A percentile compares a stretch with the other conserved stretches of the same genome.
Evolutionary conservation across 2,113 vertebrate genomes (phyloP).

Genomic region (Syngnathus scovelli): DNA sequence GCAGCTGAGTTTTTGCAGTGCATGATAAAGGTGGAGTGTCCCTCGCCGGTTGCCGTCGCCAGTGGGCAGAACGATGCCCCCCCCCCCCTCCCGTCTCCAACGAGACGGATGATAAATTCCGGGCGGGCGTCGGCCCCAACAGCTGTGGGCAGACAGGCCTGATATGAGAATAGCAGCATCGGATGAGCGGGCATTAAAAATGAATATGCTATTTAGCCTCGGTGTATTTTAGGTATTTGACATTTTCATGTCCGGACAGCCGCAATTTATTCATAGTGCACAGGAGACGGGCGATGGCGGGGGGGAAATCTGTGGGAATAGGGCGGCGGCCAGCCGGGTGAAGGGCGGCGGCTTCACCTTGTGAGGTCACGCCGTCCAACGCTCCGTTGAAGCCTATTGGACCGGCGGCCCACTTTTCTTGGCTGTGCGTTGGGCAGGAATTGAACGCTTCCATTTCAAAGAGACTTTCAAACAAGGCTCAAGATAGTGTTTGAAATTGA

Average conservation of each 20-base stretch:
- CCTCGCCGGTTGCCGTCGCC: slow-evolving; percentile 21
- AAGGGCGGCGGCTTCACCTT: slow-evolving; percentile 41
- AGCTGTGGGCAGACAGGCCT: slow-evolving; percentile 81
- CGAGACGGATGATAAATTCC: slow-evolving; percentile 78
- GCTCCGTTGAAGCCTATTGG: too few species aligned
- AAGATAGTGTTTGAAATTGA: too few species aligned
- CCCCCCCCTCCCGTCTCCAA: slow-evolving; percentile 40
- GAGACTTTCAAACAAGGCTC: too few species aligned
- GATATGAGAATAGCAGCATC: slow-evolving; percentile 84
- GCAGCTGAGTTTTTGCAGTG: background rate
- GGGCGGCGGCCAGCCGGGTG: slow-evolving; percentile 16
- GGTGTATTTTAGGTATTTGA: slow-evolving; percentile 85
- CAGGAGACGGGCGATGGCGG: slow-evolving; percentile 28
- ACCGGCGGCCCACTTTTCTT: too few species aligned
- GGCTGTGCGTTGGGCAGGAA: too few species aligned
- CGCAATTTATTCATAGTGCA: slow-evolving; percentile 80
- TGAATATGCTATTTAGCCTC: slow-evolving; percentile 84
- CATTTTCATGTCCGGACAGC: slow-evolving; percentile 82
- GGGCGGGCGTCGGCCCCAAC: slow-evolving; percentile 75
- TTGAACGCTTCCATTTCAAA: too few species aligned
- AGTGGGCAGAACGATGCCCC: too few species aligned
- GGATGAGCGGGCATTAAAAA: slow-evolving; percentile 82
- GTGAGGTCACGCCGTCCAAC: slow-evolving; percentile 13
- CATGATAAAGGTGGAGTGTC: slow-evolving; percentile 13
- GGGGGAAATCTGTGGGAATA: slow-evolving; percentile 45